Evolutionary conservation across 2,113 vertebrate species (phyloP).

Genomic region (Proteles cristata): DNA sequence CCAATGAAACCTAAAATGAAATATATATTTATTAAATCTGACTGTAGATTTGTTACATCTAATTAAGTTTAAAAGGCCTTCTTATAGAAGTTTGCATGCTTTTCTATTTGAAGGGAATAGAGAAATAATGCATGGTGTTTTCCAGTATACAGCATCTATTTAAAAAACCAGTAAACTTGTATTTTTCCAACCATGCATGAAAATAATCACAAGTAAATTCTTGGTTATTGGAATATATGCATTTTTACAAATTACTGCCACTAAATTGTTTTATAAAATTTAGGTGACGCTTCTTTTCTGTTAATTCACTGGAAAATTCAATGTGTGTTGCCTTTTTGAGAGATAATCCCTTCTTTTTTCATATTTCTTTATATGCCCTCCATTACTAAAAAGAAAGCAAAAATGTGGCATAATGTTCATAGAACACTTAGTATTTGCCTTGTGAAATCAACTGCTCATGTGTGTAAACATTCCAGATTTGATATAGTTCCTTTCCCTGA

Average conservation of each 20-base stretch:
- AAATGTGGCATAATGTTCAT: not conserved
- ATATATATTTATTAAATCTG: conserved; percentile 16
- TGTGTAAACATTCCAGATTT: not conserved
- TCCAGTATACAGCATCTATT: not conserved
- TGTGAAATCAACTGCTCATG: not conserved
- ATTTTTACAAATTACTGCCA: conserved; percentile 54
- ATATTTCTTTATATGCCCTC: not conserved
- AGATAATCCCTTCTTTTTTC: not conserved
- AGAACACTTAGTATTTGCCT: not conserved
- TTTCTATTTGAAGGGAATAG: conserved; percentile 25
- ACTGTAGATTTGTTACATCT: not conserved
- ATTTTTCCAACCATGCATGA: conserved; percentile 47
- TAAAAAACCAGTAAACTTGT: not conserved
- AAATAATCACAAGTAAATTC: conserved; percentile 11
- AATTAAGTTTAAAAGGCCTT: conserved; percentile 56
- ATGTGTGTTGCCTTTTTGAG: not conserved
- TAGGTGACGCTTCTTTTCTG: not conserved
- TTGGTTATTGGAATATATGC: not conserved
- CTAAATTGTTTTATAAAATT: not conserved
- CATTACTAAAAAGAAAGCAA: conserved; percentile 49
- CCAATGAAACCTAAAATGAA: not conserved
- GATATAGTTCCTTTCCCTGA: conserved; percentile 55
- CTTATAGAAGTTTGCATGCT: conserved; percentile 21
- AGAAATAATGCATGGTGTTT: conserved; percentile 28
- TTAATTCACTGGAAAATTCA: conserved; percentile 52